Evolutionary conservation across 2,113 vertebrate genomes (phyloP).

Genomic region (Ceyx margarethae): DNA sequence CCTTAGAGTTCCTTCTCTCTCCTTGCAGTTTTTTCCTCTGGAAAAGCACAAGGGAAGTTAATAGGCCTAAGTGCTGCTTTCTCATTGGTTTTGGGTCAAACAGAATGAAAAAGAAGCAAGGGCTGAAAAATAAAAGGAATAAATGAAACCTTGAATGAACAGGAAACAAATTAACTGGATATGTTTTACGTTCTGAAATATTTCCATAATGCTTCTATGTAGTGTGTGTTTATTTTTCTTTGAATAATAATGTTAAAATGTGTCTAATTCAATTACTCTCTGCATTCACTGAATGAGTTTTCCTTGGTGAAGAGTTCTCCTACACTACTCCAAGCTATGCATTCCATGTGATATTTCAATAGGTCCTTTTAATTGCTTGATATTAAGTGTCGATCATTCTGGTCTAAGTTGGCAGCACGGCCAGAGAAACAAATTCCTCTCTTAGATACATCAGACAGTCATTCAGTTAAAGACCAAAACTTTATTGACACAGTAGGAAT

Average conservation of each 20-base stretch:
- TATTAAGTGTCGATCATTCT: slow-evolving; percentile 85
- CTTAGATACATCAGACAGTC: slow-evolving; percentile 77
- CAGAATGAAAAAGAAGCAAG: slow-evolving; percentile 44
- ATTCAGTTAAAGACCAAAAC: slow-evolving; percentile 83
- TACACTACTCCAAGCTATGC: slow-evolving; percentile 76
- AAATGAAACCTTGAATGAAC: slow-evolving; percentile 58
- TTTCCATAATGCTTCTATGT: slow-evolving; percentile 57
- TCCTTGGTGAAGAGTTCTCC: slow-evolving; percentile 70
- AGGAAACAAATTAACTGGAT: slow-evolving; percentile 64
- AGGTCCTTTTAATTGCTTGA: slow-evolving; percentile 88
- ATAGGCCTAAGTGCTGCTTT: slow-evolving; percentile 38
- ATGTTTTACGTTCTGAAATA: slow-evolving; percentile 56
- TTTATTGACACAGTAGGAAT: slow-evolving; percentile 80
- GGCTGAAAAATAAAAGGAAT: slow-evolving; percentile 32
- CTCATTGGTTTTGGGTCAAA: slow-evolving; percentile 33
- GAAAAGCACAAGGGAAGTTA: slow-evolving; percentile 29
- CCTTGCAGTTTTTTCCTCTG: background rate
- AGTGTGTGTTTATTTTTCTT: slow-evolving; percentile 86
- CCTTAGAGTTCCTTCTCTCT: background rate
- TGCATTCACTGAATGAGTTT: slow-evolving; percentile 56
- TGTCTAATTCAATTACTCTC: slow-evolving; percentile 86
- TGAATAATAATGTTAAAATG: slow-evolving; percentile 89
- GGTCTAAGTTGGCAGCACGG: slow-evolving; percentile 57
- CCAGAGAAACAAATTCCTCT: slow-evolving; percentile 74
- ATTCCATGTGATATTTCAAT: slow-evolving; percentile 86